phyloP scores from a whole-genome alignment of 30 jellyfish, hydroid and myxozoan genomes.

The Mastigias papua region DNA sequence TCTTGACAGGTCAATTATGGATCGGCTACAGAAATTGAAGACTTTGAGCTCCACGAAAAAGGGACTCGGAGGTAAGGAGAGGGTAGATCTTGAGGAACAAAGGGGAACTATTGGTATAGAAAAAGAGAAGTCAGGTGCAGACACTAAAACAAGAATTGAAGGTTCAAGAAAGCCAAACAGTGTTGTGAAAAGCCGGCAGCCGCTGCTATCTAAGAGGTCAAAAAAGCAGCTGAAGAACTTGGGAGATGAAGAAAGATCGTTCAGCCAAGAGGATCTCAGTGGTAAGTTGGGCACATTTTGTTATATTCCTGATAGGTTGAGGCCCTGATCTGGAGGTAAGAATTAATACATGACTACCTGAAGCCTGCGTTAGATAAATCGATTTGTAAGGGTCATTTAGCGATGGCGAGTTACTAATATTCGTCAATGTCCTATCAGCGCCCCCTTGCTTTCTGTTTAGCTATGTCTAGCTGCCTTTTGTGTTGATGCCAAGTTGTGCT shows the following conservation, averaged over 20 bases:
- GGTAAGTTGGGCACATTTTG: slow-evolving; percentile 2
- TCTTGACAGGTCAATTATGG: slow-evolving; percentile 42
- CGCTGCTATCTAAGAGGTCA: slow-evolving; percentile 84
- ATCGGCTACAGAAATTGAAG: slow-evolving; percentile 34
- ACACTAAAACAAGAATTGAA: neutral
- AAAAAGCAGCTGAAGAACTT: slow-evolving; percentile 78
- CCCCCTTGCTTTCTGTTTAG: too few species aligned
- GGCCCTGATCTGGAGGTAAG: too few species aligned
- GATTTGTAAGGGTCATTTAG: too few species aligned
- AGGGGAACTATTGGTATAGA: neutral
- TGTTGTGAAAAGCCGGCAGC: slow-evolving; percentile 63
- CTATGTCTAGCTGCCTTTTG: neutral
- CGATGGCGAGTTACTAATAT: too few species aligned
- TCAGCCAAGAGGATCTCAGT: slow-evolving; percentile 48
- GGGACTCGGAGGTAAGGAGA: neutral
- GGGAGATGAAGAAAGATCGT: slow-evolving; percentile 51
- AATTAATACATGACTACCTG: too few species aligned
- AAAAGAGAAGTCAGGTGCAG: neutral
- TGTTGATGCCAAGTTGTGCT: neutral
- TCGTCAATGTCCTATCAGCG: too few species aligned
- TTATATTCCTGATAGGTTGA: too few species aligned
- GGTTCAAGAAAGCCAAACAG: neutral
- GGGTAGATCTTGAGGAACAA: neutral
- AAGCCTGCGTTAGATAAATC: too few species aligned
- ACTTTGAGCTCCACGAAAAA: slow-evolving; percentile 2